phyloP scores from a whole-genome alignment of 2,888 invertebrate species.

The Lottia gigantea region DNA sequence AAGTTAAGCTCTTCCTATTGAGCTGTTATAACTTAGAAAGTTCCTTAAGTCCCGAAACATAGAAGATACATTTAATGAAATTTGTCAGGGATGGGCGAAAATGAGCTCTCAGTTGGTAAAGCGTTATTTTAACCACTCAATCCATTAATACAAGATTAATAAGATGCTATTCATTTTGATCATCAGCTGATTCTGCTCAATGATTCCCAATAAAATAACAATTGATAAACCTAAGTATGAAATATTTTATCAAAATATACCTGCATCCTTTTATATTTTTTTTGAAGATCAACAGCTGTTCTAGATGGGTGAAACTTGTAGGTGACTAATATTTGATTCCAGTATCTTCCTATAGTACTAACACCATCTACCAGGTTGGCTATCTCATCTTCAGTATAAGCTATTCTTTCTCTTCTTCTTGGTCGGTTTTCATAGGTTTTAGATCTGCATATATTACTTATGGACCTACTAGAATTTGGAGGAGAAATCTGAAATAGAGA shows the following conservation, averaged over 20 bases:
- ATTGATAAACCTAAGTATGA: too few species aligned
- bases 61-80: too few species aligned
- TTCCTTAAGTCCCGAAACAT: too few species aligned
- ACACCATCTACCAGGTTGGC: slow-evolving; percentile 51
- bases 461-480: neutral
- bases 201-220: too few species aligned
- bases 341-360: slow-evolving; percentile 48
- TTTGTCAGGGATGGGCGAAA: too few species aligned
- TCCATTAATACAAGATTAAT: too few species aligned
- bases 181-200: too few species aligned
- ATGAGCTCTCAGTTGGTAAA: too few species aligned
- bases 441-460: neutral
- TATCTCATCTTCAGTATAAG: slow-evolving; percentile 53
- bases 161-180: too few species aligned
- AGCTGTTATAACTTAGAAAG: too few species aligned
- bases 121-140: too few species aligned
- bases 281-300: slow-evolving; percentile 59
- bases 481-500: slow-evolving; percentile 8
- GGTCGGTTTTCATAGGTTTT: neutral
- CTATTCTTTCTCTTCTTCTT: slow-evolving; percentile 37
- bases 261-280: slow-evolving; percentile 55
- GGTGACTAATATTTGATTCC: slow-evolving; percentile 56
- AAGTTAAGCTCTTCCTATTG: too few species aligned
- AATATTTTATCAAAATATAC: slow-evolving; percentile 28
- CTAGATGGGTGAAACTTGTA: slow-evolving; percentile 57